Evolutionary conservation across 1,140 invertebrate species (phyloP), one percentile per base, ranked within the genome.

Genomic region (Littorina saxatilis): DNA sequence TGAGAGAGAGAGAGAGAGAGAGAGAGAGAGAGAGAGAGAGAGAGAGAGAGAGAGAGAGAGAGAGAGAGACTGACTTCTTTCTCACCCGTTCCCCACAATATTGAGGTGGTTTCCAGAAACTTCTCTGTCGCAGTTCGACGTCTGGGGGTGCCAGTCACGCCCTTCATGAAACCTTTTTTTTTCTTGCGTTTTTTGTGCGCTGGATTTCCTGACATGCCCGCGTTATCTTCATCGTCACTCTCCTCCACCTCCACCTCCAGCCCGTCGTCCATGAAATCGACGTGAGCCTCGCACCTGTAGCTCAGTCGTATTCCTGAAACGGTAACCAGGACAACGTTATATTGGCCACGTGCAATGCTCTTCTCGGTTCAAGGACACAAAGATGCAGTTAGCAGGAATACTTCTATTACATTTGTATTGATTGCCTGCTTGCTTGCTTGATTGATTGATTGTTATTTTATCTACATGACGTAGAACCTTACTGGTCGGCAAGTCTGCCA

Each of bases 1-100:
- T n/a, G n/a, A n/a, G n/a, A n/a, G n/a, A n/a, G n/a, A n/a, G n/a
- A n/a, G n/a, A n/a, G n/a, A n/a, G n/a, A n/a, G n/a, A n/a, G n/a
- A n/a, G n/a, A n/a, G n/a, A n/a, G n/a, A n/a, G n/a, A n/a, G n/a
- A n/a, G n/a, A n/a, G n/a, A n/a, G n/a, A n/a, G n/a, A n/a, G n/a
- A n/a, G n/a, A n/a, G n/a, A n/a, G n/a, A n/a, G n/a, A n/a, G n/a
- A n/a, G n/a, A n/a, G n/a, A n/a, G n/a, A n/a, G n/a, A n/a, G n/a
- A n/a, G n/a, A n/a, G n/a, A n/a, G n/a, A n/a, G n/a, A n/a, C n/a
- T n/a, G n/a, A n/a, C n/a, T n/a, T n/a, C n/a, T 58, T 4, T 23
- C n/a, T 58, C 40, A 78, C 76, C 76, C 52, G 76, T 78, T 17
- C 76, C 76, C 76, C 58, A 78, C 35, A 78, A 27, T 40, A 66